Evolutionary conservation across 2,888 invertebrate genomes (phyloP).

Genomic region (Xanthia icteritia): DNA sequence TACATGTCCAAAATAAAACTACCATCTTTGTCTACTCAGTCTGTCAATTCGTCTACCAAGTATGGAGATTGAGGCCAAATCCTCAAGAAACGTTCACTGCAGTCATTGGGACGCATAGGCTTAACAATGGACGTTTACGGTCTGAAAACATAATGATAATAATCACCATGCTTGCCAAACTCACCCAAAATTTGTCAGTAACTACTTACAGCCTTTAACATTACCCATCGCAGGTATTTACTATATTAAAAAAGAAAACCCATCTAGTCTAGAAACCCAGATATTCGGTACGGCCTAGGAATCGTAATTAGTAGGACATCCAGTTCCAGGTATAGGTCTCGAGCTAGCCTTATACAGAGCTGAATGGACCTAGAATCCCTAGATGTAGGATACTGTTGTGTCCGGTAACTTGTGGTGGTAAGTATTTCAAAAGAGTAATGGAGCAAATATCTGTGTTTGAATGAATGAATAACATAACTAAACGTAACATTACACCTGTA

Average conservation of each 20-base stretch:
- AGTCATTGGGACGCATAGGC: neutral
- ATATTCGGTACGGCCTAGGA: conserved; percentile 66
- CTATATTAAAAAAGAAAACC: conserved; percentile 19
- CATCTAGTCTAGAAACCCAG: conserved; percentile 67
- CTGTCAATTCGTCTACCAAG: neutral
- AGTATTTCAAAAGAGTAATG: no score
- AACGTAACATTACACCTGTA: no score
- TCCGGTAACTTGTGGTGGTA: conserved; percentile 28
- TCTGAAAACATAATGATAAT: no score
- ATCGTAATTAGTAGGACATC: conserved; percentile 66
- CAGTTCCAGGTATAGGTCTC: conserved; percentile 62
- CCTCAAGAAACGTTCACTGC: neutral
- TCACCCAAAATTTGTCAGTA: neutral
- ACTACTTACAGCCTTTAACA: no score
- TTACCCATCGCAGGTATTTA: no score
- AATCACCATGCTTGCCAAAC: neutral
- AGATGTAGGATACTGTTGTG: conserved; percentile 28
- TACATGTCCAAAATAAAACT: no score
- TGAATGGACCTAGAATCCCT: conserved; percentile 35
- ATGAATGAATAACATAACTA: neutral
- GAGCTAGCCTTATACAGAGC: conserved; percentile 54
- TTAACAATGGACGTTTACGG: no score
- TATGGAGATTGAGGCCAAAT: neutral
- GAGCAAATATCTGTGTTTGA: neutral
- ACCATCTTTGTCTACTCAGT: no score